A percentile compares a stretch with the other conserved stretches of the same genome.
These are phyloP conservation scores for Zele albiditarsus DNA, from an alignment of 2,888 invertebrate genomes.

Conservation along the genomic window DNA sequence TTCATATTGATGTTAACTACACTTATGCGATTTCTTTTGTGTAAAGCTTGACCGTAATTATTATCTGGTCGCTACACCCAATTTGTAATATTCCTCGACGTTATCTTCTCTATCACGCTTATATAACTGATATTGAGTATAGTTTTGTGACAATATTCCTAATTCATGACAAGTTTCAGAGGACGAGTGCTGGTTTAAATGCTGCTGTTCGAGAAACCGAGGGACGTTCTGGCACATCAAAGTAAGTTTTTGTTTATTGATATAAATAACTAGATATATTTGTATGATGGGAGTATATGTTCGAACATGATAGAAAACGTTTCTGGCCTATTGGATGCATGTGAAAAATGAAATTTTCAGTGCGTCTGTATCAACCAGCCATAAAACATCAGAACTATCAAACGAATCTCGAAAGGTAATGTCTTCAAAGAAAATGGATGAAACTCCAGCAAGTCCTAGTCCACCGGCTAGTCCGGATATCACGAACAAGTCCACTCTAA, in stretches of 20 bases:
- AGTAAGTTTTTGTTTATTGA: constrained; percentile 40
- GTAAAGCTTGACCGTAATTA: neutral
- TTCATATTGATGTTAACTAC: neutral
- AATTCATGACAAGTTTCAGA: constrained; percentile 64
- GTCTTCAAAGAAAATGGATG: constrained; percentile 50
- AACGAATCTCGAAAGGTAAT: neutral
- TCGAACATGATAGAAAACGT: neutral
- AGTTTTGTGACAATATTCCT: constrained; percentile 52
- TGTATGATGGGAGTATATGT: neutral
- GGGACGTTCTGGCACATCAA: constrained; percentile 15
- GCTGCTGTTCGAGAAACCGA: constrained; percentile 51
- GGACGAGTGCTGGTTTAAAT: constrained; percentile 56
- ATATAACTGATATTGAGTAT: constrained; percentile 53
- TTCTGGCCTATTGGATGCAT: neutral
- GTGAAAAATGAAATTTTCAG: constrained; percentile 40
- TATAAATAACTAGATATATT: neutral
- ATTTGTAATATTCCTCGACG: neutral
- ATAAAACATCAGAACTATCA: constrained; percentile 15
- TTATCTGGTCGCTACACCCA: neutral
- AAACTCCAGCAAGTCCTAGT: constrained; percentile 74
- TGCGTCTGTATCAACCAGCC: constrained; percentile 3
- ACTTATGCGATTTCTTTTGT: neutral
- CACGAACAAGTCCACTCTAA: constrained; percentile 44
- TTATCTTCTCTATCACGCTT: constrained; percentile 48
- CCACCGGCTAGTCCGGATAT: constrained; percentile 68